phyloP scores from a whole-genome alignment of 2,113 vertebrate genomes.

The Athene noctua region DNA sequence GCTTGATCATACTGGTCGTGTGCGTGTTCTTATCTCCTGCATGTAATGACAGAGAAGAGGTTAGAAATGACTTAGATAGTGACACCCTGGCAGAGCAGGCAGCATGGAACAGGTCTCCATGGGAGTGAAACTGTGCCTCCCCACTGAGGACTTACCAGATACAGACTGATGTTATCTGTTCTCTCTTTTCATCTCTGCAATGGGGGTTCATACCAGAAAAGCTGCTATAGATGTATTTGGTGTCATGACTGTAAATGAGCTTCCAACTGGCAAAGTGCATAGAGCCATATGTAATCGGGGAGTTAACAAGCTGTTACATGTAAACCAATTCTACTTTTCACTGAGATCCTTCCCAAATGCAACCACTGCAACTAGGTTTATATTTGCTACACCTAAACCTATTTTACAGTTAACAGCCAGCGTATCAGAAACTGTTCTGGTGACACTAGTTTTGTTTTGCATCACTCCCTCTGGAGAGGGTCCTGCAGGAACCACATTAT shows the following conservation, averaged over 20 bases:
- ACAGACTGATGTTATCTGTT: background rate
- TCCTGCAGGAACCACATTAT: background rate
- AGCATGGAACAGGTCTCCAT: background rate
- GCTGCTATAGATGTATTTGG: background rate
- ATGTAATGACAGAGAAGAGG: background rate
- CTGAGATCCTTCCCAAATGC: background rate
- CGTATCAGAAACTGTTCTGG: background rate
- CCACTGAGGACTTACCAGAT: background rate
- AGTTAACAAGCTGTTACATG: background rate
- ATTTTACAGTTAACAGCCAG: background rate
- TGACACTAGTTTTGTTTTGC: background rate
- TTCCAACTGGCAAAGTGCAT: background rate
- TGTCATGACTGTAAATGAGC: background rate
- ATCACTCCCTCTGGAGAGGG: background rate
- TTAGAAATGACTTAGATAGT: background rate
- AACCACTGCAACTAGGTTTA: background rate
- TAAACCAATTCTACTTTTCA: background rate
- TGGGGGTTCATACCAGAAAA: background rate
- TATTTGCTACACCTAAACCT: background rate
- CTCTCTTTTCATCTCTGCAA: background rate
- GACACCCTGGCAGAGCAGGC: background rate
- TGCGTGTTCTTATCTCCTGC: no score
- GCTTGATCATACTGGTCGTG: no score
- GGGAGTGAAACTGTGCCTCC: background rate
- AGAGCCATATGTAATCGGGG: accelerated